Conservation (phyloP, 2,113 vertebrate species). For the Zosterops japonicus region DNA sequence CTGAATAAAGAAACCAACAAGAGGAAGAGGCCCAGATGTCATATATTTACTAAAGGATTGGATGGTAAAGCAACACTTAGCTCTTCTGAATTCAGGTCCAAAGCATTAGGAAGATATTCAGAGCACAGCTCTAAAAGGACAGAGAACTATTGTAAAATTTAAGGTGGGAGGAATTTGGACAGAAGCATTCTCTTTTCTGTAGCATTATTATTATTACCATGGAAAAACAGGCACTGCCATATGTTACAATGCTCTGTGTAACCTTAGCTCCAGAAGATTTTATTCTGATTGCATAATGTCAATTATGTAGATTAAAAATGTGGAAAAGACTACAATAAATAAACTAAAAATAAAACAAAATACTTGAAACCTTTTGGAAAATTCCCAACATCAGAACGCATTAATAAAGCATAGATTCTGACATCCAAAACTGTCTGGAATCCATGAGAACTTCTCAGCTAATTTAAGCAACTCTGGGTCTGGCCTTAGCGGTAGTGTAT, state of each 20-base stretch:
- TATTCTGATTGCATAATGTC: not conserved
- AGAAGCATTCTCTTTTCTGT: not conserved
- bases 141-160: not conserved
- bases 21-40: not conserved
- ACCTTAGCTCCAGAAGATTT: not conserved
- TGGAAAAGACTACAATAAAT: conserved; percentile 1
- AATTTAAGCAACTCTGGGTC: not conserved
- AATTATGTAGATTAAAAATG: conserved; percentile 4
- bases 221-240: not conserved
- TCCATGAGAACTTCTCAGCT: not conserved
- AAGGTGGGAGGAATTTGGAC: not conserved
- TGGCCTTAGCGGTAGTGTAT: not conserved
- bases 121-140: not conserved
- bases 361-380: not conserved
- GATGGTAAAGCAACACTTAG: not conserved
- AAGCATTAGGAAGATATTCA: not conserved
- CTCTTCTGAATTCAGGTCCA: not conserved
- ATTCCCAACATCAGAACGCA: not conserved
- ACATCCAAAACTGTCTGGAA: not conserved
- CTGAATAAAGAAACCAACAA: not conserved
- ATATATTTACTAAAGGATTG: not conserved
- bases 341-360: not conserved
- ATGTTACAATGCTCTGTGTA: not conserved
- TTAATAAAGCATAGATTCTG: not conserved
- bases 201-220: not conserved